phyloP scores from a whole-genome alignment of 2,113 vertebrate species.

The Myotis lucifugus region DNA sequence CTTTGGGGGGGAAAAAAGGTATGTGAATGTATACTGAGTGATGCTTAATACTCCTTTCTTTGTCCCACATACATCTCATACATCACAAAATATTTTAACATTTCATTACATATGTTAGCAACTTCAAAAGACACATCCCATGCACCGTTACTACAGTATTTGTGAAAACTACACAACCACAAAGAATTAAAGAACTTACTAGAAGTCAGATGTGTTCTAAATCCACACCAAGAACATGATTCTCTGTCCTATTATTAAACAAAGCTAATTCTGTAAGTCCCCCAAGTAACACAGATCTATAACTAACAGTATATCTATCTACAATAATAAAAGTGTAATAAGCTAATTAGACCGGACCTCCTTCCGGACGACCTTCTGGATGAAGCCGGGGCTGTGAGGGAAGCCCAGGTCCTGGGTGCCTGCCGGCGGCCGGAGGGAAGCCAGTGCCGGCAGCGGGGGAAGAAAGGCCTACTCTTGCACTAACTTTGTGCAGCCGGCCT shows the following conservation, averaged over 20 bases:
- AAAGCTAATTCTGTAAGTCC: not conserved
- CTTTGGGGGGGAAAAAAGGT: not conserved
- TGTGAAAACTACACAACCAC: constrained; percentile 25
- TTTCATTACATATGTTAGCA: constrained; percentile 20
- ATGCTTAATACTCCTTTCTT: not conserved
- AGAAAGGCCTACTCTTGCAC: too few relatives aligned
- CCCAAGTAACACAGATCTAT: not conserved
- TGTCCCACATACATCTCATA: not conserved
- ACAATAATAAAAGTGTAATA: too few relatives aligned
- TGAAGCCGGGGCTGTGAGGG: too few relatives aligned
- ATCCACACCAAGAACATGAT: not conserved
- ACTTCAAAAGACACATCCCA: constrained; percentile 22
- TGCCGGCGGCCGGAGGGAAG: too few relatives aligned
- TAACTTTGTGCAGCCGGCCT: too few relatives aligned
- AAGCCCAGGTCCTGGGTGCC: too few relatives aligned
- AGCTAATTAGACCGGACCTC: too few relatives aligned
- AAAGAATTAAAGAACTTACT: constrained; percentile 31
- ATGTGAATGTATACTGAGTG: not conserved
- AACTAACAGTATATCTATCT: not conserved
- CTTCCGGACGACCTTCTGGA: too few relatives aligned
- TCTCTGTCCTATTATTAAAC: not conserved
- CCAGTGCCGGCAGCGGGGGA: too few relatives aligned
- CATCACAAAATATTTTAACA: constrained; percentile 10
- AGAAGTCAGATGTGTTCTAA: constrained; percentile 5
- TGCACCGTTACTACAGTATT: not conserved